Conservation (phyloP, 2,888 invertebrate genomes). For the Drosophila seclusa region DNA sequence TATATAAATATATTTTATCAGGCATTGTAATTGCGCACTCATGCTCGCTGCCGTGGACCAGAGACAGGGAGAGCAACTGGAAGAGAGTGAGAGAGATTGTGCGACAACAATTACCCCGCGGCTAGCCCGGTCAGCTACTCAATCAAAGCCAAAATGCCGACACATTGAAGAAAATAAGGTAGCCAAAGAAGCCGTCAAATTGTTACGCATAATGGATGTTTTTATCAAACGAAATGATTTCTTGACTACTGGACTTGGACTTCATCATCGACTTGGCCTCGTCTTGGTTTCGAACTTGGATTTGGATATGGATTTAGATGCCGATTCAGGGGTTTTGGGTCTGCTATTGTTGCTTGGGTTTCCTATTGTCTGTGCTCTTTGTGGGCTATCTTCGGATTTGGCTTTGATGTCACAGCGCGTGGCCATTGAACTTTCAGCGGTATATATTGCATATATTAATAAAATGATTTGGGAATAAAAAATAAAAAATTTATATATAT, state of each 20-base stretch:
- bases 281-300: background rate
- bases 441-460: slow-evolving; percentile 44
- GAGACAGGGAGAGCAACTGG: background rate
- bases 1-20: slow-evolving; percentile 26
- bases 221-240: slow-evolving; percentile 81
- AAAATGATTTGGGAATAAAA: slow-evolving; percentile 15
- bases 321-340: slow-evolving; percentile 21
- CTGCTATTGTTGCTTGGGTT: slow-evolving; percentile 18
- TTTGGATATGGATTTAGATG: slow-evolving; percentile 35
- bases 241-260: slow-evolving; percentile 81
- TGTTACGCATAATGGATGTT: slow-evolving; percentile 82
- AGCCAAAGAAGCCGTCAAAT: slow-evolving; percentile 82
- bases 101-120: slow-evolving; percentile 80
- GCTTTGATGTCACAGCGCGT: slow-evolving; percentile 71
- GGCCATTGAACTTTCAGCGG: slow-evolving; percentile 68
- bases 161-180: slow-evolving; percentile 61
- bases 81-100: slow-evolving; percentile 21
- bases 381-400: slow-evolving; percentile 53
- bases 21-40: slow-evolving; percentile 76
- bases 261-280: slow-evolving; percentile 10
- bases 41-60: slow-evolving; percentile 51
- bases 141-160: slow-evolving; percentile 75
- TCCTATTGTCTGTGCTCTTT: slow-evolving; percentile 42
- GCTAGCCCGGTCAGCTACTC: slow-evolving; percentile 61
- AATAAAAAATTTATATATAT: background rate